Conservation (phyloP, 2,113 vertebrate genomes). For the Odocoileus hemionus region DNA sequence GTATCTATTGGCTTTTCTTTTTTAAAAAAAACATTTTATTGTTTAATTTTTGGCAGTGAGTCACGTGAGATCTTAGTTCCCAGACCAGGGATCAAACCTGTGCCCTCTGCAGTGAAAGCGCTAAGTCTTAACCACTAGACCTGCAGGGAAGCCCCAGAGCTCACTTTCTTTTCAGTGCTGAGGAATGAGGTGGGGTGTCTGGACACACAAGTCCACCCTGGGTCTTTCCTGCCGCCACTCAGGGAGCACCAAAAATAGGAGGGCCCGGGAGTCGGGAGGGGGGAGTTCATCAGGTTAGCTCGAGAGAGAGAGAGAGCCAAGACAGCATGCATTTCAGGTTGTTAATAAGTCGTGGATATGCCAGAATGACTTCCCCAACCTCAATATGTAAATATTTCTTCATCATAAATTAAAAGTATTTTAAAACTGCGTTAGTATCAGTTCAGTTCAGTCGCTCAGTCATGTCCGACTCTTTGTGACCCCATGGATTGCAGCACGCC, state of each 20-base stretch:
- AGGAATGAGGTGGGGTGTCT: neutral
- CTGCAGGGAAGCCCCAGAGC: neutral
- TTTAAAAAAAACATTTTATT: accelerated
- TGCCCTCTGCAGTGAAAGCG: neutral
- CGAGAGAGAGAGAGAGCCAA: neutral
- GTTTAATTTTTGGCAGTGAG: neutral
- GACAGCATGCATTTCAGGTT: neutral
- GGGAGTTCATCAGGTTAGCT: neutral
- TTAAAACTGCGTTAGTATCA: neutral
- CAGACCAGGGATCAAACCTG: neutral
- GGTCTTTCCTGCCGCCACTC: neutral
- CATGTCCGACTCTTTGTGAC: neutral
- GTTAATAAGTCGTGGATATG: neutral
- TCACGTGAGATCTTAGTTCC: neutral
- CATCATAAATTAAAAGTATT: neutral
- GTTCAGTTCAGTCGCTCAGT: neutral
- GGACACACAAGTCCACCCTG: neutral
- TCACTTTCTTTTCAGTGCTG: neutral
- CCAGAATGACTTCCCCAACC: neutral
- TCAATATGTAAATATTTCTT: neutral
- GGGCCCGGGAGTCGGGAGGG: too few relatives aligned
- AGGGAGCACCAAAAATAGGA: neutral
- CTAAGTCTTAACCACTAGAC: neutral
- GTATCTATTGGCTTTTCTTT: neutral
- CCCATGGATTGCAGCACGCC: neutral